Evolutionary conservation across 2,888 invertebrate genomes (phyloP).

Genomic region (Eupithecia exiguata): DNA sequence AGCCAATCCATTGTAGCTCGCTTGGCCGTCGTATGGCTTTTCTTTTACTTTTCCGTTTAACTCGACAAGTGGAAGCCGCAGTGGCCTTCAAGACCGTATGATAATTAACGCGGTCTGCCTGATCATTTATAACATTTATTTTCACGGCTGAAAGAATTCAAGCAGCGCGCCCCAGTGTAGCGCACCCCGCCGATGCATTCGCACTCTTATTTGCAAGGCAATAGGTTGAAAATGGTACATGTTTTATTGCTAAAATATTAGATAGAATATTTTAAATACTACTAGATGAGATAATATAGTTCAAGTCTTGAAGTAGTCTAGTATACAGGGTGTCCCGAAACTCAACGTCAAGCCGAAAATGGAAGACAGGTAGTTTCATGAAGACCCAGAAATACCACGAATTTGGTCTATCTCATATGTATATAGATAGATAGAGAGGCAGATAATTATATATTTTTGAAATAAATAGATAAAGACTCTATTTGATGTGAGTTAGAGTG

Average conservation of each 20-base stretch:
- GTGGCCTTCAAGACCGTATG: slow-evolving; percentile 78
- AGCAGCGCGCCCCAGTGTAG: slow-evolving; percentile 35
- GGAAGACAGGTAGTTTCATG: no score
- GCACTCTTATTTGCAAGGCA: slow-evolving; percentile 11
- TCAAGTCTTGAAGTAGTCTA: no score
- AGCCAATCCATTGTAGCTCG: slow-evolving; percentile 79
- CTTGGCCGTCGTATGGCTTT: slow-evolving; percentile 48
- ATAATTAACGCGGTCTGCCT: slow-evolving; percentile 72
- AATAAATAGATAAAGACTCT: no score
- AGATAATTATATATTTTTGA: no score
- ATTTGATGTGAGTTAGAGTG: no score
- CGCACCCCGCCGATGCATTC: slow-evolving; percentile 8
- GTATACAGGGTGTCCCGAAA: no score
- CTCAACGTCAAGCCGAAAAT: no score
- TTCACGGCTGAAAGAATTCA: slow-evolving; percentile 79
- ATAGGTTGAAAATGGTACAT: slow-evolving; percentile 6
- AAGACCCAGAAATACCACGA: no score
- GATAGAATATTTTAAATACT: background rate
- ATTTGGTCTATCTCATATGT: no score
- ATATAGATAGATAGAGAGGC: no score
- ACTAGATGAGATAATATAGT: no score
- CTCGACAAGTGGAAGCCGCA: slow-evolving; percentile 64
- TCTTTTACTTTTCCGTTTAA: slow-evolving; percentile 47
- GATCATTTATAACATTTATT: slow-evolving; percentile 84
- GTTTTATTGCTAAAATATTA: background rate